Percentiles rank a stretch among this genome's conserved stretches.
Evolutionary conservation across 2,888 invertebrate species (phyloP).

Genomic region (Drepana falcataria): DNA sequence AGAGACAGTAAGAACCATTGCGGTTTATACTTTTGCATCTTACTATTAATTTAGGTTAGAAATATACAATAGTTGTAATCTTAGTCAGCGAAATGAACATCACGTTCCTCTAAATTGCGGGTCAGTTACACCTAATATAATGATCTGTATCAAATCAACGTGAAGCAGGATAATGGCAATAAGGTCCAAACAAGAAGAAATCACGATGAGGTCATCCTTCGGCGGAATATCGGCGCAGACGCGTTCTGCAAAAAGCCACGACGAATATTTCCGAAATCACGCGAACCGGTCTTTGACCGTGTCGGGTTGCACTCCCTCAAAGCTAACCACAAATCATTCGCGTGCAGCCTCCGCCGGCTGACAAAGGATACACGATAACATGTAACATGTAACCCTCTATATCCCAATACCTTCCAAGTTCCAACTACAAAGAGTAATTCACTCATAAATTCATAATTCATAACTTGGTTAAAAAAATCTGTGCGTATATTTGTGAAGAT

Average conservation of each 20-base stretch:
- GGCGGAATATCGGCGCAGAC: constrained; percentile 29
- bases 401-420: neutral
- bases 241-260: constrained; percentile 42
- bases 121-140: neutral
- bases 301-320: constrained; percentile 46
- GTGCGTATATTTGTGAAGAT: too few relatives aligned
- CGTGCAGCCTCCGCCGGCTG: constrained; percentile 29
- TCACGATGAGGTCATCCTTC: constrained; percentile 63
- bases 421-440: neutral
- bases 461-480: too few relatives aligned
- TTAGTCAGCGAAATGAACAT: too few relatives aligned
- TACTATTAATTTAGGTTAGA: too few relatives aligned
- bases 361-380: constrained; percentile 12
- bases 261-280: constrained; percentile 62
- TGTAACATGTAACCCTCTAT: constrained; percentile 9
- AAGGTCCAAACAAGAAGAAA: constrained; percentile 36
- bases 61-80: too few relatives aligned
- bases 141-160: too few relatives aligned
- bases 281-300: constrained; percentile 73
- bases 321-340: constrained; percentile 53
- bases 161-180: constrained; percentile 24
- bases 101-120: too few relatives aligned
- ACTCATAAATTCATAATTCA: neutral
- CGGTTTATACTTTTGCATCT: too few relatives aligned
- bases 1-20: too few relatives aligned